These are phyloP conservation scores for Acanthis flammea DNA, from an alignment of 2,797 vertebrate species.

Conservation along the genomic window DNA sequence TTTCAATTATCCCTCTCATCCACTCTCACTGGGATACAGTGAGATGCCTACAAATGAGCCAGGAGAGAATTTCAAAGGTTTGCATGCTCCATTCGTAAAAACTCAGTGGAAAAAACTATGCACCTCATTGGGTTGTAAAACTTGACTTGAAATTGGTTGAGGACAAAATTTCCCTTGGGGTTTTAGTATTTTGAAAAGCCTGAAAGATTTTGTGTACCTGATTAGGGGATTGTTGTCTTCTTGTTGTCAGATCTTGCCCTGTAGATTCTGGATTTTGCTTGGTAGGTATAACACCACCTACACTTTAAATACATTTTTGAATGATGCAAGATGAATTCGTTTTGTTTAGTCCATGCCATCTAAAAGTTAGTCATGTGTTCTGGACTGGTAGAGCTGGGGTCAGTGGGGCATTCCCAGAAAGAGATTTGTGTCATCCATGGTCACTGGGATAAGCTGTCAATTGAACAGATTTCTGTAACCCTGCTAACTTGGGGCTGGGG, in stretches of 20 bases:
- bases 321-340: background rate
- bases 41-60: constrained; percentile 58
- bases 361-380: background rate
- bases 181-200: constrained; percentile 7
- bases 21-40: constrained; percentile 25
- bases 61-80: constrained; percentile 45
- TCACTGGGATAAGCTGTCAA: background rate
- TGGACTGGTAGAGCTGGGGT: background rate
- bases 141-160: constrained; percentile 7
- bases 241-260: background rate
- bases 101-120: background rate
- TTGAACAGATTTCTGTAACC: background rate
- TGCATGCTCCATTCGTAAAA: background rate
- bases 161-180: background rate
- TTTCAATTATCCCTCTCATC: constrained; percentile 57
- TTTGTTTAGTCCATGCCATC: background rate
- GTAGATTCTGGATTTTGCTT: background rate
- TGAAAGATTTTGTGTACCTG: background rate
- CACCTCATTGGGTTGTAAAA: background rate
- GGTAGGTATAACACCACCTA: background rate
- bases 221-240: background rate
- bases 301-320: background rate
- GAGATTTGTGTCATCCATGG: background rate
- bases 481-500: background rate
- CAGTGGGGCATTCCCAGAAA: background rate